These are phyloP conservation scores for Muscicapa striata DNA, from an alignment of 2,797 vertebrate genomes.

Conservation along the genomic window DNA sequence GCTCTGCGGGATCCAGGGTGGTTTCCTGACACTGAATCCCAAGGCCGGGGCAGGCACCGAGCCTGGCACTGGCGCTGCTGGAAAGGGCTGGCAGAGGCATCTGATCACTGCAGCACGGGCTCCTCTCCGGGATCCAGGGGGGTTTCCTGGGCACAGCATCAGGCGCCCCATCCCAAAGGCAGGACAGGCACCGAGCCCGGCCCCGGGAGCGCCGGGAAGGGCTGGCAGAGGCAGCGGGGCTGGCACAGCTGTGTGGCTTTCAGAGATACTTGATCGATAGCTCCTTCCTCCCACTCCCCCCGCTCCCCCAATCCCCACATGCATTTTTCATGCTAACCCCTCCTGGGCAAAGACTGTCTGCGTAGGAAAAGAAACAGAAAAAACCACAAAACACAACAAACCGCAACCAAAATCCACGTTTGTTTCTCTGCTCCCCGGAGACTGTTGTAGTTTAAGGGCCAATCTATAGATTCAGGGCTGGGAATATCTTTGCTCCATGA, in stretches of 20 bases:
- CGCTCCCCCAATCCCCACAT: slow-evolving; percentile 64
- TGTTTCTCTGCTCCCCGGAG: slow-evolving; percentile 53
- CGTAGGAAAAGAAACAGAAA: slow-evolving; percentile 36
- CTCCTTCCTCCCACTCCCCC: slow-evolving; percentile 57
- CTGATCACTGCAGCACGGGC: accelerated
- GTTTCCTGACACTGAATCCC: not conserved
- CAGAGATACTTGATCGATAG: slow-evolving; percentile 79
- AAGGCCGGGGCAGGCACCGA: accelerated
- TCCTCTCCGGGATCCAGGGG: accelerated
- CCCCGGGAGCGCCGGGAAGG: not conserved
- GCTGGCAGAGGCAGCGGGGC: slow-evolving; percentile 1
- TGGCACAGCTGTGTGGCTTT: slow-evolving; percentile 81
- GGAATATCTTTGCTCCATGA: slow-evolving; percentile 61
- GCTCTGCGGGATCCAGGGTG: accelerated
- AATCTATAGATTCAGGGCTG: slow-evolving; percentile 67
- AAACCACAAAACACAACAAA: slow-evolving; percentile 47
- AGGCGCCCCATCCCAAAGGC: not conserved
- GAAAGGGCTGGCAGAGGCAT: not conserved
- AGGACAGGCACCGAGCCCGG: accelerated
- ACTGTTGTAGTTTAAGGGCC: slow-evolving; percentile 69
- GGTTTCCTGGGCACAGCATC: not conserved
- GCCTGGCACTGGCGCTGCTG: accelerated
- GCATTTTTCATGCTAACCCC: slow-evolving; percentile 78
- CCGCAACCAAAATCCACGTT: slow-evolving; percentile 51
- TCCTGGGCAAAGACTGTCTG: slow-evolving; percentile 65